Conservation (phyloP, 2,888 invertebrate genomes). For the Ischnus inquisitorius region DNA sequence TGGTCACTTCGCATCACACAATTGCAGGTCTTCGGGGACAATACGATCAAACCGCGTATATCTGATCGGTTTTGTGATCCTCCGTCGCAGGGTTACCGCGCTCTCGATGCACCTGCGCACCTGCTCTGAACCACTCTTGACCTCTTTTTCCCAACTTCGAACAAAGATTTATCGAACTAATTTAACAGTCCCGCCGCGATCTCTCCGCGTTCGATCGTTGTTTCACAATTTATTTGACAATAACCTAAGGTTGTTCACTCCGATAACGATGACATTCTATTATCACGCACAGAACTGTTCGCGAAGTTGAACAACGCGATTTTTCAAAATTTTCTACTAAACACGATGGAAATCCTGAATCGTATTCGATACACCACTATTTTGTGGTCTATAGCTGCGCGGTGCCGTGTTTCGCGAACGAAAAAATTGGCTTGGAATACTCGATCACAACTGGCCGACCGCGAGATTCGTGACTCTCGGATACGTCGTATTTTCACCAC, state of each 20-base stretch:
- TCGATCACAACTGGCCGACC: slow-evolving; percentile 48
- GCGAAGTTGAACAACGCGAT: slow-evolving; percentile 17
- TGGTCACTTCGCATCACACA: slow-evolving; percentile 81
- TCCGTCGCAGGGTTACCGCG: slow-evolving; percentile 63
- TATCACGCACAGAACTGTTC: slow-evolving; percentile 45
- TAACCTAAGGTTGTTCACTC: slow-evolving; percentile 25
- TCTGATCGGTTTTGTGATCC: slow-evolving; percentile 50
- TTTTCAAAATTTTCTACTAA: slow-evolving; percentile 25
- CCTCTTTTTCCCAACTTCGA: slow-evolving; percentile 6
- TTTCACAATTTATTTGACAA: not conserved
- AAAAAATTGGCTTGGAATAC: slow-evolving; percentile 30
- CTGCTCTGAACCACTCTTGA: slow-evolving; percentile 25
- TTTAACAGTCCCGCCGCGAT: slow-evolving; percentile 13
- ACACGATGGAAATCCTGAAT: slow-evolving; percentile 55
- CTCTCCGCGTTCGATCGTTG: not conserved
- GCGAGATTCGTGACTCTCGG: not conserved
- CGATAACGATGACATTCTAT: not conserved
- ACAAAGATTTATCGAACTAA: slow-evolving; percentile 16
- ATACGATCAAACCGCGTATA: slow-evolving; percentile 51
- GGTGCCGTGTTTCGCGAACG: not conserved
- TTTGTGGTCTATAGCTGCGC: slow-evolving; percentile 12
- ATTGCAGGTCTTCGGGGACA: slow-evolving; percentile 69
- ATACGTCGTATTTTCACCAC: slow-evolving; percentile 6
- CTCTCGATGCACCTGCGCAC: slow-evolving; percentile 30
- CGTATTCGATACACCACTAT: slow-evolving; percentile 48